Evolutionary conservation across 1,140 invertebrate genomes (phyloP).

Genomic region (Stegodyphus dumicola): DNA sequence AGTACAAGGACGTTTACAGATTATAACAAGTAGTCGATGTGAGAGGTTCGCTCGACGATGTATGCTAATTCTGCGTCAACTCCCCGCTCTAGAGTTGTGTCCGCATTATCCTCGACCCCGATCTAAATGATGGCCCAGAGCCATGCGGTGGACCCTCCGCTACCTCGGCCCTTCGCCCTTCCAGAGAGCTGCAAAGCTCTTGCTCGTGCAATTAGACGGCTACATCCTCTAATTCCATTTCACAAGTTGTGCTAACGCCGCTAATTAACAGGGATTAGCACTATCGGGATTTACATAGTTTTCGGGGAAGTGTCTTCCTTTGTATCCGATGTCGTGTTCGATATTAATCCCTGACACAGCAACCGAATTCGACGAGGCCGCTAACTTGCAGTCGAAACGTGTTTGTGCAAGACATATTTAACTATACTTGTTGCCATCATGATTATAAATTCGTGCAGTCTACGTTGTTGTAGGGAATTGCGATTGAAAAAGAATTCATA

Average conservation of each 20-base stretch:
- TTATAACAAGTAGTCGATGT: too few relatives aligned
- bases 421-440: neutral
- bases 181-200: neutral
- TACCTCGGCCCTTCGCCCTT: neutral
- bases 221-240: constrained; percentile 52
- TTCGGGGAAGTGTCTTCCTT: constrained; percentile 29
- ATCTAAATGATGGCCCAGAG: constrained; percentile 41
- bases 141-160: constrained; percentile 6
- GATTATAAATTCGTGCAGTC: neutral
- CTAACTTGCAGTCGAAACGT: neutral
- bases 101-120: constrained; percentile 23
- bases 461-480: neutral
- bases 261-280: constrained; percentile 50
- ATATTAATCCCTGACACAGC: neutral
- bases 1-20: too few relatives aligned
- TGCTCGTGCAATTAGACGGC: constrained; percentile 38
- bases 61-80: constrained; percentile 37
- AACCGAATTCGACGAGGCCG: neutral
- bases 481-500: neutral
- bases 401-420: neutral
- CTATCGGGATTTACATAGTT: constrained; percentile 48
- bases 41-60: neutral
- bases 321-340: constrained; percentile 9
- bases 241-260: constrained; percentile 45
- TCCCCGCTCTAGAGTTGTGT: constrained; percentile 14